A percentile compares a stretch with the other conserved stretches of the same genome.
Evolutionary conservation across 30 jellyfish, hydroid and myxozoan species (phyloP).

Genomic region (Haliclystus octoradiatus): DNA sequence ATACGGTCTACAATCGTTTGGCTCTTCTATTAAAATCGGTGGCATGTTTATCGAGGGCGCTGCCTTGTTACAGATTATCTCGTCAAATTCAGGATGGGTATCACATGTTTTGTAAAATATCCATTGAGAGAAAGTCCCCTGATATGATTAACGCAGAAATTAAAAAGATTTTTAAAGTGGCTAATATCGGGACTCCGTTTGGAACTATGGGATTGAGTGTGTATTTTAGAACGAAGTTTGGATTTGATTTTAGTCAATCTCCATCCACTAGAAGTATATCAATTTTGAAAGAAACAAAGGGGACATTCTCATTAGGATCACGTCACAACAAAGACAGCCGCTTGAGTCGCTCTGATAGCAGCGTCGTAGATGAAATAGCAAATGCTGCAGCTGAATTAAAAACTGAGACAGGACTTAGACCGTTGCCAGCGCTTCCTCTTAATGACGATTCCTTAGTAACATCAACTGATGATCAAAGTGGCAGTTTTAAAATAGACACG

Average conservation of each 20-base stretch:
- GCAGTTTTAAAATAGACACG: neutral
- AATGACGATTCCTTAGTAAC: neutral
- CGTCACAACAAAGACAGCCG: neutral
- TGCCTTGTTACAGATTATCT: conserved; percentile 69
- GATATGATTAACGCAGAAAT: conserved; percentile 24
- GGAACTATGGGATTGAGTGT: conserved; percentile 38
- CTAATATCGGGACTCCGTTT: conserved; percentile 64
- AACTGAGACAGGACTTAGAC: neutral
- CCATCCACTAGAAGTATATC: neutral
- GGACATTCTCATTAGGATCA: neutral
- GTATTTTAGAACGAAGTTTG: conserved; percentile 25
- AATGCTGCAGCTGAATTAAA: conserved; percentile 73
- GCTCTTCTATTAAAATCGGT: conserved; percentile 63
- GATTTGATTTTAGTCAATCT: conserved; percentile 11
- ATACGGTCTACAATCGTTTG: conserved; percentile 70
- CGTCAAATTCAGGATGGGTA: conserved; percentile 62
- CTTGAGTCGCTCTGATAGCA: conserved; percentile 6
- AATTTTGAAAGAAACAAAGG: neutral
- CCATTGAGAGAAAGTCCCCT: conserved; percentile 13
- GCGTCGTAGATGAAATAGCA: conserved; percentile 62
- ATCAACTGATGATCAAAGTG: neutral
- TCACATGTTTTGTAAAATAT: conserved; percentile 47
- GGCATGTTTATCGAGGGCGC: conserved; percentile 50
- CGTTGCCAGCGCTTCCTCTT: conserved; percentile 6
- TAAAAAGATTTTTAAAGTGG: conserved; percentile 25